Conservation (phyloP, 2,113 vertebrate genomes). For the Xenopus borealis region DNA sequence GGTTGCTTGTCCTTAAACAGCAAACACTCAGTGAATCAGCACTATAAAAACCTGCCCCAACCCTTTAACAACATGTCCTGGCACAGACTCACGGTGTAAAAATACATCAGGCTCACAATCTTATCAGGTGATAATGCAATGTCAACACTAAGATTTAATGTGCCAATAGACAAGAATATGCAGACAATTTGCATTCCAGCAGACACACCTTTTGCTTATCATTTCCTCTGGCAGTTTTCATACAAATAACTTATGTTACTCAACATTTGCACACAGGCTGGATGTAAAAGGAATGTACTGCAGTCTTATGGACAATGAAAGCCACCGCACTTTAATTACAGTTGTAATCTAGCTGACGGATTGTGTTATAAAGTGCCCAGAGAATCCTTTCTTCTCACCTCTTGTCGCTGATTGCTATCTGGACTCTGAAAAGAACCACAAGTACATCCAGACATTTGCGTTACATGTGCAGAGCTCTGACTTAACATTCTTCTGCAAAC, state of each 20-base stretch:
- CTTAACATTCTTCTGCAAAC: neutral
- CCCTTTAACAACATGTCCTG: neutral
- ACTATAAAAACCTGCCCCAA: neutral
- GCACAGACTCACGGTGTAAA: conserved; percentile 15
- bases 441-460: neutral
- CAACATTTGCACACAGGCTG: conserved; percentile 12
- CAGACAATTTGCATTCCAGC: conserved; percentile 34
- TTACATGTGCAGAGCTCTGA: neutral
- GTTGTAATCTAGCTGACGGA: conserved; percentile 27
- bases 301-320: conserved; percentile 13
- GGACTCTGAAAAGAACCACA: neutral
- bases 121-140: conserved; percentile 35
- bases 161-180: conserved; percentile 25
- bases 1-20: conserved; percentile 9
- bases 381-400: conserved; percentile 2
- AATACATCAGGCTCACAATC: conserved; percentile 26
- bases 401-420: conserved; percentile 13
- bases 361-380: conserved; percentile 21
- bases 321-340: conserved; percentile 21
- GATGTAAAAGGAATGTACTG: conserved; percentile 35
- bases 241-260: conserved; percentile 26
- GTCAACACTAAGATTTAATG: conserved; percentile 34
- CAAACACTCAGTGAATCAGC: conserved; percentile 28
- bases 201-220: conserved; percentile 34
- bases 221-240: conserved; percentile 35